phyloP scores from a whole-genome alignment of 2,888 invertebrate genomes.

The Drosophila infuscata region DNA sequence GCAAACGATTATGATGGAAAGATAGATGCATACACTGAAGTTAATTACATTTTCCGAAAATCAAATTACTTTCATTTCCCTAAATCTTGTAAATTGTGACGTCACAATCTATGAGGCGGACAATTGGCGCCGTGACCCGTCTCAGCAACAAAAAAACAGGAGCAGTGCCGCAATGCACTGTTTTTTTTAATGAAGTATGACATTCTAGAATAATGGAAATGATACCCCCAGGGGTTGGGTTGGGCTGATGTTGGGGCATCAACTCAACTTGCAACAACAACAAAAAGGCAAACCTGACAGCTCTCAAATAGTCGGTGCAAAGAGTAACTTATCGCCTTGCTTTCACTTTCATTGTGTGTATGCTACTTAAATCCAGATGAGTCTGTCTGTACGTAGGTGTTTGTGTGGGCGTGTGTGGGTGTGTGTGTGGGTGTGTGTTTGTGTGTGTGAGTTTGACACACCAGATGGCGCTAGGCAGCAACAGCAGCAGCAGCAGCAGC shows the following conservation, averaged over 20 bases:
- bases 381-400: background rate
- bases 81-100: background rate
- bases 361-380: conserved; percentile 3
- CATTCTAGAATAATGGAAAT: background rate
- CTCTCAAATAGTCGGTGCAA: conserved; percentile 12
- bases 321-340: conserved; percentile 30
- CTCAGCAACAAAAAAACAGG: background rate
- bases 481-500: background rate
- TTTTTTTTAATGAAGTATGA: background rate
- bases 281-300: background rate
- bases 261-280: background rate
- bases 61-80: background rate
- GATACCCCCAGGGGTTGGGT: background rate
- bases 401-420: background rate
- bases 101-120: background rate
- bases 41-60: background rate
- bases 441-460: conserved; percentile 4
- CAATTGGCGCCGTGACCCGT: background rate
- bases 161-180: background rate
- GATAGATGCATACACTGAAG: background rate
- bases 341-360: conserved; percentile 46
- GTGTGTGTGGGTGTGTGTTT: background rate
- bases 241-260: background rate
- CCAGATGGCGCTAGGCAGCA: conserved; percentile 31
- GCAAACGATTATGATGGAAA: background rate